Evolutionary conservation across 2,888 invertebrate genomes (phyloP), one percentile per base, ranked within the genome.

Genomic region (Leptinotarsa haldemani): DNA sequence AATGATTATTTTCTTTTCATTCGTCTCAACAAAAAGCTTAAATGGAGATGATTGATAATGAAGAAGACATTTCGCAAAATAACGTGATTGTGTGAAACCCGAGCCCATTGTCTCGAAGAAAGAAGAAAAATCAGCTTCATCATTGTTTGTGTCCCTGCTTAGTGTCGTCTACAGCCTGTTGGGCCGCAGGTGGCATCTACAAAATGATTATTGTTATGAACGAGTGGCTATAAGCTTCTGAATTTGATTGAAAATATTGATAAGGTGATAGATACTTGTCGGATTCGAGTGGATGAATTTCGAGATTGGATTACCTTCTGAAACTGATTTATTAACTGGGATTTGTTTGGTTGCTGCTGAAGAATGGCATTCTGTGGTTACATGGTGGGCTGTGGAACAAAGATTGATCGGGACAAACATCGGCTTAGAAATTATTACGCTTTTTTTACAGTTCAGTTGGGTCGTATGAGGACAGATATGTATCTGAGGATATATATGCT

Each of bases 241-340:
- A 77, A 81, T 79, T 74, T 73, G 80, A 80, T 80, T 73, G 73
- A 64, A 47, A 66, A 52, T 64, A 71, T 65, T 70, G 80, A 81
- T 80, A 80, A 80, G 79, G 77, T 76, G 79, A 80, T 79, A 79
- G 80, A 80, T 80, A 79, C 76, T 75, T 79, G 81, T 79, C 80
- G 77, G 79, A 75, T 75, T 76, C 71, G 72, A 71, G 72, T 56
- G 78, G 75, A 79, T 80, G 73, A 76, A 78, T 76, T 78, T 77
- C 78, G 76, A 74, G 65, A 77, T 77, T 68, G 73, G 79, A 79
- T 81, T 80, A 80, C 78, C 72, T 78, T 71, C 77, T 79, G 71
- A 78, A 78, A 76, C 79, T 79, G 80, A 80, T 79, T 81, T 80
- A 81, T 81, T 75, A 74, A 78, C 75, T 69, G 52, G 71, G 77